These are phyloP conservation scores for Laspeyria flexula DNA, from an alignment of 2,888 invertebrate genomes.

Conservation along the genomic window DNA sequence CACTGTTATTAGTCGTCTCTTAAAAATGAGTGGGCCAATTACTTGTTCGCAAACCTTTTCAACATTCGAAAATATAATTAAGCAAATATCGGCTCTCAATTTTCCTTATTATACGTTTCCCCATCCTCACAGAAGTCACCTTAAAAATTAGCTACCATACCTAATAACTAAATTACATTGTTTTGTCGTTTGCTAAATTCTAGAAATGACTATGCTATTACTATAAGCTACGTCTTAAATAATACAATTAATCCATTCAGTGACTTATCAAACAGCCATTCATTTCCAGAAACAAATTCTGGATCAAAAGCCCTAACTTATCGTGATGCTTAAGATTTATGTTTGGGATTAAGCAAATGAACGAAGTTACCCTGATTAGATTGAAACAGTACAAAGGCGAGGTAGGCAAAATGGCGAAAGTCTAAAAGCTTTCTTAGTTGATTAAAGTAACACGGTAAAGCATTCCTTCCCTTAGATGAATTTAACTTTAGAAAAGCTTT, in stretches of 20 bases:
- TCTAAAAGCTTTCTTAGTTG: constrained; percentile 10
- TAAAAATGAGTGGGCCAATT: too few relatives aligned
- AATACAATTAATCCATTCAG: neutral
- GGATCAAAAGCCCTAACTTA: constrained; percentile 14
- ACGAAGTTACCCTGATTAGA: constrained; percentile 16
- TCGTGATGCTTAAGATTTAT: constrained; percentile 13
- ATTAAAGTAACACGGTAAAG: constrained; percentile 10
- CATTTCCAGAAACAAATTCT: constrained; percentile 11
- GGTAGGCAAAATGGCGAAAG: constrained; percentile 8
- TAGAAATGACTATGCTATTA: too few relatives aligned
- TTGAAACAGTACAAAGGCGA: constrained; percentile 19
- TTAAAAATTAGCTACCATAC: too few relatives aligned
- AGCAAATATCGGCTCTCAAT: too few relatives aligned
- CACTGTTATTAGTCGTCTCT: too few relatives aligned
- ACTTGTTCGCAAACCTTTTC: too few relatives aligned
- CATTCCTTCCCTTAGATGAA: constrained; percentile 10
- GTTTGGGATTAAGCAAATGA: constrained; percentile 12
- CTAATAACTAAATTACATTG: too few relatives aligned
- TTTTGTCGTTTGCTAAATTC: too few relatives aligned
- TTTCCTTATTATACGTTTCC: too few relatives aligned
- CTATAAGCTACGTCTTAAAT: neutral
- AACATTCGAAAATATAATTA: too few relatives aligned
- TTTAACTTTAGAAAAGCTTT: constrained; percentile 4
- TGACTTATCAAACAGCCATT: constrained; percentile 6
- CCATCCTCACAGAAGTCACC: too few relatives aligned